phyloP scores from a whole-genome alignment of 2,797 vertebrate species.

The Thalassophryne amazonica region DNA sequence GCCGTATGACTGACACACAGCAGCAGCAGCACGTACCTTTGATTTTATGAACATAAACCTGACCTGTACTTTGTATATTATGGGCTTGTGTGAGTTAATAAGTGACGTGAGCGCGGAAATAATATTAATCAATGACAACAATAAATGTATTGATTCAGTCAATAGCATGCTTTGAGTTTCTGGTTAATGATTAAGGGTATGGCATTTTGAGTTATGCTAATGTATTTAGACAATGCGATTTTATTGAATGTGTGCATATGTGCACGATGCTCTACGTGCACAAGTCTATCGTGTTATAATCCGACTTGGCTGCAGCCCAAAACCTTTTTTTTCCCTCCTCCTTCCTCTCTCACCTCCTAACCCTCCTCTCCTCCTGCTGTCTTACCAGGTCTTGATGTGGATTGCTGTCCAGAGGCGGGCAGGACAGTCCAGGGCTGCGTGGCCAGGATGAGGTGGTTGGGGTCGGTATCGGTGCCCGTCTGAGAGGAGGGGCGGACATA shows the following conservation, averaged over 20 bases:
- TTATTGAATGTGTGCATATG: neutral
- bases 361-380: constrained; percentile 34
- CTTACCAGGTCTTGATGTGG: constrained; percentile 89
- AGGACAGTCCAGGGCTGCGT: constrained; percentile 78
- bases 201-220: too few species aligned
- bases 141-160: too few species aligned
- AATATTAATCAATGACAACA: too few species aligned
- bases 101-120: too few species aligned
- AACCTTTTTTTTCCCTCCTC: constrained; percentile 29
- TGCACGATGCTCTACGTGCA: constrained; percentile 1
- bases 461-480: constrained; percentile 80
- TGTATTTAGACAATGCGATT: too few species aligned
- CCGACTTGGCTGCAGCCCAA: constrained; percentile 64
- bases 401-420: constrained; percentile 77
- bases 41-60: too few species aligned
- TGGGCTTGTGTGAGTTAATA: too few species aligned
- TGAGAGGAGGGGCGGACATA: constrained; percentile 75
- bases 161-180: too few species aligned
- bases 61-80: too few species aligned
- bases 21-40: too few species aligned
- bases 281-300: constrained; percentile 39
- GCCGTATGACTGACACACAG: too few species aligned
- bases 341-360: constrained; percentile 3
- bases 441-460: constrained; percentile 61
- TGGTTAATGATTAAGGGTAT: too few species aligned